phyloP scores from a whole-genome alignment of 2,113 vertebrate species.

The Tympanuchus pallidicinctus region DNA sequence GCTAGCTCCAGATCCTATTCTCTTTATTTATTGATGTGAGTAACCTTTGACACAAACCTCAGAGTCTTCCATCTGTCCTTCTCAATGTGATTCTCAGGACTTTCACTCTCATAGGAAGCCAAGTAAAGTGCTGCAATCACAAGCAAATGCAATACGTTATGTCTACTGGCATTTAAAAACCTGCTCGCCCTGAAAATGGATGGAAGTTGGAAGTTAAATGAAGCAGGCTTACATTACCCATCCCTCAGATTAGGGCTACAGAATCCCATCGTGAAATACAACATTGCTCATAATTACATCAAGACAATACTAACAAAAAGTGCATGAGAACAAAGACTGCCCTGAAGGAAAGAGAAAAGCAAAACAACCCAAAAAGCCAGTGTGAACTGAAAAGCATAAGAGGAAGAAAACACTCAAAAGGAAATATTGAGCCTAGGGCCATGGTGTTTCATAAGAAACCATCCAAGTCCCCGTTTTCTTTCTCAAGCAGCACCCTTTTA shows the following conservation, averaged over 20 bases:
- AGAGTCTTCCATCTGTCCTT: slow-evolving; percentile 96
- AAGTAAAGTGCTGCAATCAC: slow-evolving; percentile 86
- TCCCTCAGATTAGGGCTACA: neutral
- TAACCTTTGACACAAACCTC: slow-evolving; percentile 82
- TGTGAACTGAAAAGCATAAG: neutral
- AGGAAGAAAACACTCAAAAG: neutral
- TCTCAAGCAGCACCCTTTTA: neutral
- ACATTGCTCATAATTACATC: neutral
- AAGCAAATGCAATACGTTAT: slow-evolving; percentile 23
- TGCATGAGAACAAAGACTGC: neutral
- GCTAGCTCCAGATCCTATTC: neutral
- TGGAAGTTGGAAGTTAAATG: neutral
- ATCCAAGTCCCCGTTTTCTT: neutral
- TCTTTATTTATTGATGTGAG: neutral
- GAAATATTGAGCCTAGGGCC: neutral
- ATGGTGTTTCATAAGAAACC: neutral
- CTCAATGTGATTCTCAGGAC: slow-evolving; percentile 93
- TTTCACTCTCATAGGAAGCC: slow-evolving; percentile 94
- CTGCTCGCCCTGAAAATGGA: neutral
- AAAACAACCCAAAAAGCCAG: neutral
- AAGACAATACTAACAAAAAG: neutral
- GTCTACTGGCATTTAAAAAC: neutral
- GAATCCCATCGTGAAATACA: neutral
- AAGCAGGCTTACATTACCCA: neutral
- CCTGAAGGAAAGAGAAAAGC: neutral